These are phyloP conservation scores for Hirudo medicinalis DNA, from an alignment of 1,140 invertebrate species.

Conservation along the genomic window DNA sequence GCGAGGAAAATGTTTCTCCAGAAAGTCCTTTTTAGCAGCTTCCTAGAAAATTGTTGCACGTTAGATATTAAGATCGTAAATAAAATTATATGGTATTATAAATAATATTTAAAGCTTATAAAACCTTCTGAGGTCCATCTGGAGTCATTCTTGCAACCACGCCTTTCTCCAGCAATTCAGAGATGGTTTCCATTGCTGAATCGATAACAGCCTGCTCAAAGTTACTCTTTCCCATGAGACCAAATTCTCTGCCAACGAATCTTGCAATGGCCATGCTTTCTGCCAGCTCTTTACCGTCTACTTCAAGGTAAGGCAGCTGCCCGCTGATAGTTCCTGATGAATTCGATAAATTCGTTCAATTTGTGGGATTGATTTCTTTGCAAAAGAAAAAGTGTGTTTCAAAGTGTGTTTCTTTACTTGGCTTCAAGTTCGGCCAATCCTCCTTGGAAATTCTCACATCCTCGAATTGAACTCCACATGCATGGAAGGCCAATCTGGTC, in stretches of 20 bases:
- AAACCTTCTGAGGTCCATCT: too few species aligned
- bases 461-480: constrained; percentile 24
- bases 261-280: constrained; percentile 18
- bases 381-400: neutral
- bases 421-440: constrained; percentile 27
- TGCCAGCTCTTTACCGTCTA: constrained; percentile 13
- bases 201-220: constrained; percentile 14
- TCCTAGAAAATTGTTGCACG: too few species aligned
- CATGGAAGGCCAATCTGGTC: constrained; percentile 25
- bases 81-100: too few species aligned
- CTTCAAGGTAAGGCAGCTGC: constrained; percentile 12
- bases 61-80: too few species aligned
- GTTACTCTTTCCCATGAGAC: neutral
- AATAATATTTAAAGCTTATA: too few species aligned
- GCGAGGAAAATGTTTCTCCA: too few species aligned
- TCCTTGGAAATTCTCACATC: constrained; percentile 24
- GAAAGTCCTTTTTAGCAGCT: too few species aligned
- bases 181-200: neutral
- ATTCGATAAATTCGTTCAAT: neutral
- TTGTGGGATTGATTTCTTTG: neutral
- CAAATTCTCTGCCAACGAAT: constrained; percentile 8
- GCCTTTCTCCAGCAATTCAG: constrained; percentile 7
- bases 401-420: constrained; percentile 18
- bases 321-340: neutral
- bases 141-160: too few species aligned